Evolutionary conservation across 2,888 invertebrate genomes (phyloP), one percentile per base, ranked within the genome.

Genomic region (Achlya flavicornis): DNA sequence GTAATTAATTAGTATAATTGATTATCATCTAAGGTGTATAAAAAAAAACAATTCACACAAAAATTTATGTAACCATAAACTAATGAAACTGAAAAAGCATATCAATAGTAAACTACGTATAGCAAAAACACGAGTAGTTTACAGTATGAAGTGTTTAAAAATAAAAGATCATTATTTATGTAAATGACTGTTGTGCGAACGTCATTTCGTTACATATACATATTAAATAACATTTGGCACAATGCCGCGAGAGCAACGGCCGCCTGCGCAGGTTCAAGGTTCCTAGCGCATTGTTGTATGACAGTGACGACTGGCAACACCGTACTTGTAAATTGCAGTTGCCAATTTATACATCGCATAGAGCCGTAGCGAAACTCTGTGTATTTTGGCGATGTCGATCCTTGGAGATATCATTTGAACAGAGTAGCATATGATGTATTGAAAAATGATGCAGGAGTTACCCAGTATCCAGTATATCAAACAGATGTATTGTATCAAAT

Each of bases 211-310:
- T 66, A 65, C 62, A 66, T 73, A 72, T 66, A 76, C 66, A 61
- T 75, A 80, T 77, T 77, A 72, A 63, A 77, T 77, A 77, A 79
- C 78, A 77, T 86, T 84, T 86, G 84, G 86, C 86, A 85, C 79
- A 75, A 75, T 71, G 74, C 69, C 66, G 73, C 63, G 78, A 76
- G 84, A 76, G 77, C 85, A 80, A 75, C 75, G 85, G 61, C 79
- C 74, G 73, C 53, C 77, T 73, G 63, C 71, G 70, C 76, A 16
- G 41, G 60, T 60, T 60, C 60, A 60, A 60, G 60, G 60, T 33
- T 41, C 11, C 41, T 10, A 26, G 19, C 60, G 41, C 41, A 60
- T 60, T 41, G 60, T 60, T 19, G 16, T 60, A 26, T 41, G 41
- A 41, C 19, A 19, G 53, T 19, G 53, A 53, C 53, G 16, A 19